phyloP scores from a whole-genome alignment of 2,113 vertebrate genomes.

The Delphinapterus leucas region DNA sequence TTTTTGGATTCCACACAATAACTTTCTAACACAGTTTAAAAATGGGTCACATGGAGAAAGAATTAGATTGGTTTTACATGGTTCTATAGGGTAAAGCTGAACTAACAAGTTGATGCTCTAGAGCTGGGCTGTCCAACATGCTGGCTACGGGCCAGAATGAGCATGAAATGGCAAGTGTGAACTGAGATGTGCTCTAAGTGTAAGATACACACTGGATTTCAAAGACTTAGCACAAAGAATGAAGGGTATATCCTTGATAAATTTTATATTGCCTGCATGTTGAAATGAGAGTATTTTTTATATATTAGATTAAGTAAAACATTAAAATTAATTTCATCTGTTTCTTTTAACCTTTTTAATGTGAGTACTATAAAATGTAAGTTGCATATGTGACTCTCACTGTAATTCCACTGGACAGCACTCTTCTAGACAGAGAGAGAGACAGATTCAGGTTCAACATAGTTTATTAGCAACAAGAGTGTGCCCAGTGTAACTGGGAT shows the following conservation, averaged over 20 bases:
- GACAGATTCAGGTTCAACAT: background rate
- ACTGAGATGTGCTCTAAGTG: background rate
- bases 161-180: background rate
- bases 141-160: background rate
- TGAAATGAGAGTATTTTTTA: background rate
- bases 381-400: background rate
- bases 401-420: background rate
- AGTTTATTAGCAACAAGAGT: background rate
- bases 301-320: background rate
- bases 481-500: background rate
- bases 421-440: background rate
- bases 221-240: background rate
- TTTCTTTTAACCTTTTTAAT: constrained; percentile 20
- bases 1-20: background rate
- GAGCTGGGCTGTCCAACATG: background rate
- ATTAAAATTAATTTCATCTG: background rate
- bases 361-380: background rate
- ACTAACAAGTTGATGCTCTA: background rate
- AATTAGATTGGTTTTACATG: background rate
- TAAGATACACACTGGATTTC: background rate
- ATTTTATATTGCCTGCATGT: background rate
- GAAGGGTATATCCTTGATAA: background rate
- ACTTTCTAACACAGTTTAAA: background rate
- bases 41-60: background rate
- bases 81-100: background rate